Conservation (phyloP, 2,888 invertebrate species). For the Heteropelma amictum region DNA sequence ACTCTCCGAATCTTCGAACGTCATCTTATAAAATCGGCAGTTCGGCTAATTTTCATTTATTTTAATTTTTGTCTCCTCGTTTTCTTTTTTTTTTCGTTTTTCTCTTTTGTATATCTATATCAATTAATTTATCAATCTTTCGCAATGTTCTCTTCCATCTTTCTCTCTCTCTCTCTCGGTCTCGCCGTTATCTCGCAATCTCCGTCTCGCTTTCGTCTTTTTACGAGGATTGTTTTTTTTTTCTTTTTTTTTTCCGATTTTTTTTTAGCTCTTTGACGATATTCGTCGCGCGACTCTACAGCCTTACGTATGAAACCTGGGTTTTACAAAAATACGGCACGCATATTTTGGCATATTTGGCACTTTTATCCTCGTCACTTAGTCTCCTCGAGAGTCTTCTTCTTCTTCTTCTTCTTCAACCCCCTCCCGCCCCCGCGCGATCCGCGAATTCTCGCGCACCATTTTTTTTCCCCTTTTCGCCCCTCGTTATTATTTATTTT, state of each 20-base stretch:
- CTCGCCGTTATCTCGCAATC: conserved; percentile 13
- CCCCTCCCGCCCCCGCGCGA: conserved; percentile 33
- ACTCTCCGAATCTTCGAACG: conserved; percentile 60
- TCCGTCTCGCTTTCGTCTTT: conserved; percentile 10
- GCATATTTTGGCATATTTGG: conserved; percentile 69
- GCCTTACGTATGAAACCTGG: conserved; percentile 77
- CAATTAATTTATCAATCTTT: conserved; percentile 27
- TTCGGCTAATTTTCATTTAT: conserved; percentile 64
- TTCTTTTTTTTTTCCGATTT: conserved; percentile 5
- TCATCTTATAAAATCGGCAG: conserved; percentile 77
- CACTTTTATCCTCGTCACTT: conserved; percentile 60
- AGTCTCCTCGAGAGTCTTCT: conserved; percentile 28
- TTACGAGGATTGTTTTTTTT: conserved; percentile 7
- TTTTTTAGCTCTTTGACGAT: conserved; percentile 61
- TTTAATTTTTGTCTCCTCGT: too few relatives aligned
- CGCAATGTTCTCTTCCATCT: conserved; percentile 1
- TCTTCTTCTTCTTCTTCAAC: conserved; percentile 56
- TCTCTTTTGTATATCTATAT: conserved; percentile 18
- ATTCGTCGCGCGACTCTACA: conserved; percentile 72
- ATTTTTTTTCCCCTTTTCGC: conserved; percentile 22
- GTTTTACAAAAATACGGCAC: conserved; percentile 77
- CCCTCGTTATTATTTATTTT: not conserved
- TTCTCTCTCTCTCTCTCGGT: not conserved
- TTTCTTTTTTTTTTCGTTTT: too few relatives aligned
- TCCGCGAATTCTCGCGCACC: conserved; percentile 30